Conservation (phyloP, 2,797 vertebrate genomes). For the Toxotes lorentzi region DNA sequence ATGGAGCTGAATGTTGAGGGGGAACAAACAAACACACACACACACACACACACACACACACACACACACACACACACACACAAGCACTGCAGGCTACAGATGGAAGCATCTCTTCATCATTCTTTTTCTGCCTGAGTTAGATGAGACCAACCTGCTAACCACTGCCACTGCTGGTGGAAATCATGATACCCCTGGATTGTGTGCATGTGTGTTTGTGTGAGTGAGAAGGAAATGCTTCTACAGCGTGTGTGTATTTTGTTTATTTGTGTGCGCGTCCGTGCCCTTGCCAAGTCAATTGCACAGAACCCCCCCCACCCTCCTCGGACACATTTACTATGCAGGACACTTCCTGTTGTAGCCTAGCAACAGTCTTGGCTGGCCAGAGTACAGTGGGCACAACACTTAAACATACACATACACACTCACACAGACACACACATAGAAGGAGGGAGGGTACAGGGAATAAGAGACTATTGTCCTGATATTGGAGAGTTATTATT, state of each 20-base stretch:
- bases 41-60: constrained; percentile 5
- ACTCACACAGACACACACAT: constrained; percentile 5
- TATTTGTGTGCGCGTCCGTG: constrained; percentile 52
- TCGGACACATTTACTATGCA: constrained; percentile 79
- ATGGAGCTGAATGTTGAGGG: constrained; percentile 28
- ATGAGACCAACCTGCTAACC: constrained; percentile 39
- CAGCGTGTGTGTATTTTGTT: constrained; percentile 32
- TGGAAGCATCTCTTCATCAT: constrained; percentile 55
- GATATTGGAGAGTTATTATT: constrained; percentile 37
- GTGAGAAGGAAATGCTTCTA: constrained; percentile 1
- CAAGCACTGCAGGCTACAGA: constrained; percentile 20
- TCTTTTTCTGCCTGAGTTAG: constrained; percentile 44
- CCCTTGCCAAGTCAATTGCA: constrained; percentile 76
- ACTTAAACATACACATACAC: constrained; percentile 50
- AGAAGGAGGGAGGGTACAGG: not conserved
- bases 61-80: constrained; percentile 6
- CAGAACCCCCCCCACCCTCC: constrained; percentile 30
- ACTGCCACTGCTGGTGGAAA: constrained; percentile 39
- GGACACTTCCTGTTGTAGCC: constrained; percentile 83
- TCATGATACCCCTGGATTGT: constrained; percentile 30
- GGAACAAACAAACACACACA: not conserved
- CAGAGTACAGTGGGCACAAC: constrained; percentile 60
- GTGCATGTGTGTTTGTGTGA: not conserved
- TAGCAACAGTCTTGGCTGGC: constrained; percentile 80
- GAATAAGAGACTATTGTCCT: constrained; percentile 51